phyloP scores from a whole-genome alignment of 1,140 invertebrate genomes.

The Brachionus koreanus region DNA sequence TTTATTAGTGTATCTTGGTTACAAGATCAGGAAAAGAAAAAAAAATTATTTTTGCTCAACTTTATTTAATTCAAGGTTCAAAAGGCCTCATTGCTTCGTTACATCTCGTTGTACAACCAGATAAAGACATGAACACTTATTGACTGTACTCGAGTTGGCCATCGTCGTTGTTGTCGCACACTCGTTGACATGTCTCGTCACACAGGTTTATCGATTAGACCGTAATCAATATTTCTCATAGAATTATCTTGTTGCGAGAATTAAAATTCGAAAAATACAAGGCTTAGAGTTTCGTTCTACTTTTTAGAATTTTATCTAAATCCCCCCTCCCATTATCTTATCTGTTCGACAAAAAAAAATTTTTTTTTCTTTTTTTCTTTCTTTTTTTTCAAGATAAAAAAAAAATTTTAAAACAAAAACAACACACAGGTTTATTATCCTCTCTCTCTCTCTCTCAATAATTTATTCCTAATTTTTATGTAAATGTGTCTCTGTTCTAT shows the following conservation, averaged over 20 bases:
- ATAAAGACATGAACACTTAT: background rate
- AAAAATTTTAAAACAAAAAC: background rate
- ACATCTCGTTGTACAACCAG: no score
- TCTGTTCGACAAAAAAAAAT: background rate
- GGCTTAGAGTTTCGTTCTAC: conserved; percentile 23
- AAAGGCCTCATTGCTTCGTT: background rate
- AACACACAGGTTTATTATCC: conserved; percentile 32
- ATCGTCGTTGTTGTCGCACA: background rate
- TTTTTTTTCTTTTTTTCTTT: background rate
- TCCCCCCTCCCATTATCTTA: conserved; percentile 22
- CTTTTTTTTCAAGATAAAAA: background rate
- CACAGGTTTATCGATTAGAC: background rate
- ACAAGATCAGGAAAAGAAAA: background rate
- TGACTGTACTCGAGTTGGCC: background rate
- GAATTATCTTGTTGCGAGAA: background rate
- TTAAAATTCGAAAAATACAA: background rate
- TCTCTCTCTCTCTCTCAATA: background rate
- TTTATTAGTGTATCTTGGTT: background rate
- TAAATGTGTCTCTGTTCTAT: conserved; percentile 10
- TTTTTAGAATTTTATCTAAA: conserved; percentile 38
- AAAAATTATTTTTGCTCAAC: background rate
- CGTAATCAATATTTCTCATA: background rate
- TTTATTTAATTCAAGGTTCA: background rate
- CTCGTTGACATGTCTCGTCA: background rate
- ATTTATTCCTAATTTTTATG: conserved; percentile 40